These are phyloP conservation scores for Thysanoteuthis rhombus DNA, from an alignment of 2,888 invertebrate species.

Conservation along the genomic window DNA sequence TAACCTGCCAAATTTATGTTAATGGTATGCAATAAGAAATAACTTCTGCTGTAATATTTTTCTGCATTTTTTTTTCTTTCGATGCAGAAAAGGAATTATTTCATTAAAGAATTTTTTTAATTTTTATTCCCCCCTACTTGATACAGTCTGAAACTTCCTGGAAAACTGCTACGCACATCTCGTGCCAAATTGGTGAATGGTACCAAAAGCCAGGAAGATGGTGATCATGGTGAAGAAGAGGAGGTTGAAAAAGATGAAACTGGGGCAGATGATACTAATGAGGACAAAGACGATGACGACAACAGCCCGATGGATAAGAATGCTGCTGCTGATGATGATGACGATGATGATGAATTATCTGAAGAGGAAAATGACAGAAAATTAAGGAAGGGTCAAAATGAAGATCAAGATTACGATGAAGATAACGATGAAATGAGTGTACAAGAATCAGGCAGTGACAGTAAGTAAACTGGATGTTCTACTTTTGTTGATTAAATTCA, in stretches of 20 bases:
- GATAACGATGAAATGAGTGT: slow-evolving; percentile 41
- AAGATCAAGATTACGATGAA: slow-evolving; percentile 68
- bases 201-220: neutral
- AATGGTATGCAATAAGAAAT: too few relatives aligned
- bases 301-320: too few relatives aligned
- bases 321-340: slow-evolving; percentile 59
- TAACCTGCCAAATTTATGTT: too few relatives aligned
- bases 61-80: too few relatives aligned
- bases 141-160: neutral
- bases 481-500: neutral
- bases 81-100: too few relatives aligned
- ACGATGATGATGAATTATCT: slow-evolving; percentile 77
- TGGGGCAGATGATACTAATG: slow-evolving; percentile 71
- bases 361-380: slow-evolving; percentile 47
- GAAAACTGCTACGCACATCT: neutral
- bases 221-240: neutral
- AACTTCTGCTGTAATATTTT: too few relatives aligned
- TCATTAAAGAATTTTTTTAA: too few relatives aligned
- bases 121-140: too few relatives aligned
- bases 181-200: slow-evolving; percentile 59
- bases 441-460: neutral
- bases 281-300: slow-evolving; percentile 62
- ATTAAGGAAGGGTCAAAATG: slow-evolving; percentile 36
- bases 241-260: slow-evolving; percentile 67
- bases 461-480: neutral